Base-by-base conservation (phyloP, 2,113 vertebrate species). In the Henicopernis longicauda region DNA sequence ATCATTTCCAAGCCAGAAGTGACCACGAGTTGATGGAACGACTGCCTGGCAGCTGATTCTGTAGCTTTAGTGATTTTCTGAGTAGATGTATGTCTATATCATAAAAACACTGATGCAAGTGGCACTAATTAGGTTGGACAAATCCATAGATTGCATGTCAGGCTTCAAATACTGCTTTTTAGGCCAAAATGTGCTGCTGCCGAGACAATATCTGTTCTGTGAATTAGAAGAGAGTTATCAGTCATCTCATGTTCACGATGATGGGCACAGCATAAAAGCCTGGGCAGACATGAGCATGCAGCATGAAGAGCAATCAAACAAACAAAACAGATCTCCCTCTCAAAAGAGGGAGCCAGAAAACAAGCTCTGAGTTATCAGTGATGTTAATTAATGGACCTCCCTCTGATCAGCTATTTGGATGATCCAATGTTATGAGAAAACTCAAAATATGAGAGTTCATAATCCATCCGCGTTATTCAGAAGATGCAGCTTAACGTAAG, bases 101-200 rank as follows among this genome's bases (percentile, higher is more conserved):
- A 58, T 91, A 82, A 95, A 85, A 94, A 82, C 31, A 95, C 25
- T 45, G 49, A 87, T 86, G 62, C 61, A 52, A 93, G 52, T 91
- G 72, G 44, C 61, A 79, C 62, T 95, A 87, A 94, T 86, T 76
- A 92, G 69, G 65, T 58, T 65, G 83, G 73, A 76, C 34, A 76
- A 89, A 91, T 77, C 69, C 81, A 87, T 27, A 80, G 89, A 79
- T 79, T 86, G 70, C 65, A 52, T 52, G 58, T 88, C 88, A 92
- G 63, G 25, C 22, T 82, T 84, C 63, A 82, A 90, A 81, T 78
- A 45, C 62, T 29, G 61, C 34, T 82, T 91, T 92, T 86, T 57
- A 67, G 79, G 83, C 61, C 88, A 93, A 90, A 86, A 52, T 16
- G 5, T 16, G 6, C 61, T 82, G 49, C 50, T 94, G 49, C 40